phyloP scores from a whole-genome alignment of 2,888 invertebrate genomes.

The Pachycephus smyrnensis region DNA sequence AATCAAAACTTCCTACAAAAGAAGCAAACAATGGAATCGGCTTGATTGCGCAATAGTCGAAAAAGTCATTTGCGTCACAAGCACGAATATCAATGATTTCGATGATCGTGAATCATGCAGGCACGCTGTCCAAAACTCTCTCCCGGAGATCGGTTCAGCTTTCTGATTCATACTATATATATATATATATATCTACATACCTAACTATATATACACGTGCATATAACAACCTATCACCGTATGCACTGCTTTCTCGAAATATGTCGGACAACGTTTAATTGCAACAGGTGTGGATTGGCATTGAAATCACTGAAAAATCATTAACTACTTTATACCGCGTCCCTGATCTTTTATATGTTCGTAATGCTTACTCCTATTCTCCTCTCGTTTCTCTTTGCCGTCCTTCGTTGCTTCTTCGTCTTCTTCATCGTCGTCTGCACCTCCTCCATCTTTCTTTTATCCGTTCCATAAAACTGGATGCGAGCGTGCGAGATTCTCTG shows the following conservation, averaged over 20 bases:
- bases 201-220: neutral
- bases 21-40: neutral
- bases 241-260: neutral
- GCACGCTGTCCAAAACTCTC: neutral
- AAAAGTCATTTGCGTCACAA: neutral
- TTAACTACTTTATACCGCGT: neutral
- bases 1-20: neutral
- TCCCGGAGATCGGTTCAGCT: constrained; percentile 10
- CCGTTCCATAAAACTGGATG: too few species aligned
- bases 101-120: neutral
- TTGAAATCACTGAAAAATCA: neutral
- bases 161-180: constrained; percentile 2
- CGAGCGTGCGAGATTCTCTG: too few species aligned
- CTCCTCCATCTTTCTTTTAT: too few species aligned
- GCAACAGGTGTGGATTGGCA: neutral
- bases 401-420: too few species aligned
- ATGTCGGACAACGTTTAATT: neutral
- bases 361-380: too few species aligned
- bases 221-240: neutral
- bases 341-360: neutral
- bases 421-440: too few species aligned
- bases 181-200: too few species aligned
- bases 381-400: too few species aligned
- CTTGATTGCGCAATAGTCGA: neutral
- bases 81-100: neutral